Conservation (phyloP, 2,888 invertebrate genomes). For the Urechis unicinctus region DNA sequence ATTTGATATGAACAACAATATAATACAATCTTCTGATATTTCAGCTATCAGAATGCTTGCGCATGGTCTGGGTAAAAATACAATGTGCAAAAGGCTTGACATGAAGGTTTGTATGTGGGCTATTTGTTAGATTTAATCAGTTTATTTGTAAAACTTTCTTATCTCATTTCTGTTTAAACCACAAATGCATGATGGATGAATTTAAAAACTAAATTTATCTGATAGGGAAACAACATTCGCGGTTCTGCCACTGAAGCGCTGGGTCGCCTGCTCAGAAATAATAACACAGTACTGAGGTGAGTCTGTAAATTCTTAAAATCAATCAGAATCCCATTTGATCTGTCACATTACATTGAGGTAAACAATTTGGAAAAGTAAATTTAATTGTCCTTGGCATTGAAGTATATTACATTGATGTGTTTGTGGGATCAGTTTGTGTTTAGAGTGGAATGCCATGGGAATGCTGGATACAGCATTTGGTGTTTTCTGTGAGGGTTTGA, state of each 20-base stretch:
- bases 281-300: conserved; percentile 40
- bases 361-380: no score
- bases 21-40: neutral
- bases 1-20: neutral
- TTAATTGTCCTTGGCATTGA: no score
- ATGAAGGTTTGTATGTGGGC: conserved; percentile 38
- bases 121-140: no score
- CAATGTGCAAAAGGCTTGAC: conserved; percentile 40
- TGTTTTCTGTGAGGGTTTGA: conserved; percentile 48
- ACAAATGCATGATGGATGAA: no score
- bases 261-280: conserved; percentile 42
- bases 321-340: no score
- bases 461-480: conserved; percentile 47
- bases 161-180: no score
- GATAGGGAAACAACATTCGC: conserved; percentile 49
- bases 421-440: conserved; percentile 42
- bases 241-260: conserved; percentile 43
- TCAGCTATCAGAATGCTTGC: conserved; percentile 39
- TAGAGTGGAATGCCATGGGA: conserved; percentile 50
- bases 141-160: no score
- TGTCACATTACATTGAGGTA: no score
- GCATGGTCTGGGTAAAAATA: conserved; percentile 41
- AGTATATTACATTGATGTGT: no score
- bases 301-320: no score
- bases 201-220: no score